Base-by-base conservation (phyloP, 1,140 invertebrate species). In the Pseudachorutes palmiensis region DNA sequence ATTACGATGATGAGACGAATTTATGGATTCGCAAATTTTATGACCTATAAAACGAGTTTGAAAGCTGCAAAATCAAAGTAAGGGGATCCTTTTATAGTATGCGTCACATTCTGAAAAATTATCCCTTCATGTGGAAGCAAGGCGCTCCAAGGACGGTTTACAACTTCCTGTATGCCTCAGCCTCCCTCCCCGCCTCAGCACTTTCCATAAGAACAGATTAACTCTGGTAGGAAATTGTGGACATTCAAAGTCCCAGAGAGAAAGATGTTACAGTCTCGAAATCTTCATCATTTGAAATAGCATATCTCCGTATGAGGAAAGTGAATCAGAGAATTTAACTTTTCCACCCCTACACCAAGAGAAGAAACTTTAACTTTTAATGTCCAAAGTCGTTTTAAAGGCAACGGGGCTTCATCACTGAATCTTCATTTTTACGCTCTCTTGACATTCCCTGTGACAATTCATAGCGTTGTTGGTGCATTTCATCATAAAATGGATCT, bases 11-110 rank as follows among this genome's bases (percentile, higher is more conserved):
- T 14, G 12, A 55, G 51, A 14, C 5, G 14, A 55, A 55, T 55
- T 55, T 55, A 55, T 62, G 29, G 29, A 62, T 62, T 62, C 16
- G 60, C 60, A 62, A 33, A 33, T 62, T 62, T 62, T 62, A 62
- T 62, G 60, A 62, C 60, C 60, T 33, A 62, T 62, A 62, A 62
- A 62, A 62, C 5, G 33, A n/a, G 31, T 16, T 5, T 60, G 2
- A 30, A n/a, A n/a, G n/a, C 29, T 62, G 60, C 29, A 22, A 12
- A 62, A 62, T 24, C 51, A 55, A 55, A 55, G 24, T 9, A 14
- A 14, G 24, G 51, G 24, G 24, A 55, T 24, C 24, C 36, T 41
- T 14, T 55, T 55, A 26, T 55, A 14, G 9, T 55, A 9, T 16
- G 51, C 24, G 24, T 55, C 24, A 5, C 51, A 26, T 55, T 19